Evolutionary conservation across 2,797 vertebrate genomes (phyloP).

Genomic region (Centroberyx gerrardi): DNA sequence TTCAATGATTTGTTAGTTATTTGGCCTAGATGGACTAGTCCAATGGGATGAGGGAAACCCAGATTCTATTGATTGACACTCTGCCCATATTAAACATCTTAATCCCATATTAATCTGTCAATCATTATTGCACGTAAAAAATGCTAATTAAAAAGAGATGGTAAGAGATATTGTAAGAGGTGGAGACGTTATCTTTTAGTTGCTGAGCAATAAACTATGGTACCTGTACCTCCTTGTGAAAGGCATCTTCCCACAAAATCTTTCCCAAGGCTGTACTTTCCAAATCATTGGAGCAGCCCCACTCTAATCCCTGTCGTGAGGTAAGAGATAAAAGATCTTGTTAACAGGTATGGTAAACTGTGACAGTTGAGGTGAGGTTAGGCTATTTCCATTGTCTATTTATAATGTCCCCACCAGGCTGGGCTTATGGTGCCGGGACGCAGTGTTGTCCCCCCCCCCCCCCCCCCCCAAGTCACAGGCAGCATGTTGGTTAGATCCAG

Average conservation of each 20-base stretch:
- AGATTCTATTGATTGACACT: conserved; percentile 1
- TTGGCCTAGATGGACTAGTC: conserved; percentile 7
- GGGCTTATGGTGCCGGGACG: conserved; percentile 42
- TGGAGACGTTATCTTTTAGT: conserved; percentile 20
- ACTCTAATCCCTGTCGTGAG: conserved; percentile 30
- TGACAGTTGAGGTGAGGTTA: conserved; percentile 14
- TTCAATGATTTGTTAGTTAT: conserved; percentile 14
- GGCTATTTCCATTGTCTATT: conserved; percentile 15
- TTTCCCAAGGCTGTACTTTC: conserved; percentile 38
- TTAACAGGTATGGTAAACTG: conserved; percentile 16
- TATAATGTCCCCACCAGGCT: conserved; percentile 36
- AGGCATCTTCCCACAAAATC: conserved; percentile 3
- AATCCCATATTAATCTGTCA: conserved; percentile 24
- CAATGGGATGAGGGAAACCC: background rate
- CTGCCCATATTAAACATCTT: conserved; percentile 8
- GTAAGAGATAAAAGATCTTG: conserved; percentile 26
- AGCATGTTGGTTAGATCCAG: conserved; percentile 46
- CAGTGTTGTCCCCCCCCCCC: conserved; percentile 33
- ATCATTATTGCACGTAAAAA: background rate
- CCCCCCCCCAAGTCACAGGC: conserved; percentile 27
- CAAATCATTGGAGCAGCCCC: conserved; percentile 43
- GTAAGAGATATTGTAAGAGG: background rate
- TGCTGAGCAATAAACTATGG: background rate
- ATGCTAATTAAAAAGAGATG: background rate
- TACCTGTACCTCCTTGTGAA: conserved; percentile 20